Evolutionary conservation across 2,888 invertebrate species (phyloP).

Genomic region (Chrysotoxum bicinctum): DNA sequence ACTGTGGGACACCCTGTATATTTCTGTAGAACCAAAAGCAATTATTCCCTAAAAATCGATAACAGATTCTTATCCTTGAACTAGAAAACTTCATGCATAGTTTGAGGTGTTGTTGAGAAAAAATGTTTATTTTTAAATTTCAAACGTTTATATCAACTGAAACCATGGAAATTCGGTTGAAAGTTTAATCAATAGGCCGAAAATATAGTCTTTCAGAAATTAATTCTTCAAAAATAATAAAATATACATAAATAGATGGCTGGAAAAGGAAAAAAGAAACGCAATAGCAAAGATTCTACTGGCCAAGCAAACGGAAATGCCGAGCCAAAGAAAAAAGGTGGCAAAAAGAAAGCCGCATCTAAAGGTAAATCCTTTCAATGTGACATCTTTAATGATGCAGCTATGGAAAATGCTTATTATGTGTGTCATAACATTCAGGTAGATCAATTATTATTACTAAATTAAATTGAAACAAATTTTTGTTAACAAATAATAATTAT

Average conservation of each 20-base stretch:
- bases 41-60: no score
- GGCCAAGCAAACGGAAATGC: conserved; percentile 77
- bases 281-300: conserved; percentile 83
- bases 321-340: conserved; percentile 82
- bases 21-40: no score
- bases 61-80: no score
- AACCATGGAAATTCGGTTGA: background rate
- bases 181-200: background rate
- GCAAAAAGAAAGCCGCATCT: conserved; percentile 82
- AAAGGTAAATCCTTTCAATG: conserved; percentile 87
- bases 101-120: background rate
- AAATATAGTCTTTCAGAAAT: background rate
- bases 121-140: background rate
- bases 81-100: no score
- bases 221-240: background rate
- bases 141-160: background rate
- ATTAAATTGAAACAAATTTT: background rate
- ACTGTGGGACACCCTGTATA: no score
- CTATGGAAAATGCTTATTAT: conserved; percentile 97
- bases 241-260: conserved; percentile 76
- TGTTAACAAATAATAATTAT: background rate
- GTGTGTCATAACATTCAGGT: conserved; percentile 94
- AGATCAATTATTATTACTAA: background rate
- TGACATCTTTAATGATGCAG: conserved; percentile 93
- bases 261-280: conserved; percentile 83